A percentile compares a stretch with the other conserved stretches of the same genome.
Evolutionary conservation across 2,888 invertebrate genomes (phyloP).

Genomic region (Papilio gigon): DNA sequence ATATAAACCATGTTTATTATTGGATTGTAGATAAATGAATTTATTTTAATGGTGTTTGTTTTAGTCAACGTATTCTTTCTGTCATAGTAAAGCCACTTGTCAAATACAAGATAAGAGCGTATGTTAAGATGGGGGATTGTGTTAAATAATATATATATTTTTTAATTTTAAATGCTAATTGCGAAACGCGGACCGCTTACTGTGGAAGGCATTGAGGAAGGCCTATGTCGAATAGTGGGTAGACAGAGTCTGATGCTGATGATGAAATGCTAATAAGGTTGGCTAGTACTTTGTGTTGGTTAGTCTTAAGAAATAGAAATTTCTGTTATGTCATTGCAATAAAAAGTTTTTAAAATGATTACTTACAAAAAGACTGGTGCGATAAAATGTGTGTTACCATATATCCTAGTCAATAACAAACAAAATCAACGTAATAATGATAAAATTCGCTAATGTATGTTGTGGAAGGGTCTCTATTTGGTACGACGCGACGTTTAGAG

Average conservation of each 20-base stretch:
- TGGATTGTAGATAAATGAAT: constrained; percentile 18
- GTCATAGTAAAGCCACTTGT: constrained; percentile 28
- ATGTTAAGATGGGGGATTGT: not conserved
- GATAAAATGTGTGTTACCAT: not conserved
- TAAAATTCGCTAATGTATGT: not conserved
- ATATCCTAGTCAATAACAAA: constrained; percentile 8
- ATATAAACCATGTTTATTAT: not conserved
- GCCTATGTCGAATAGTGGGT: too few relatives aligned
- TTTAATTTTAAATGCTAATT: too few relatives aligned
- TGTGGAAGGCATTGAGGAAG: too few relatives aligned
- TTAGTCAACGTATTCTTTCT: constrained; percentile 28
- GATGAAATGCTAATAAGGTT: too few relatives aligned
- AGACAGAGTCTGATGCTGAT: too few relatives aligned
- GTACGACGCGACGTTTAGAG: constrained; percentile 22
- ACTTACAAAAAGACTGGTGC: not conserved
- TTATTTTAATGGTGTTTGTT: constrained; percentile 33
- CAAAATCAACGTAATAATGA: constrained; percentile 1
- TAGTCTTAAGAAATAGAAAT: too few relatives aligned
- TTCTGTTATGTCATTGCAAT: not conserved
- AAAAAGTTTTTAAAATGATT: not conserved
- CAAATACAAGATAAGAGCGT: constrained; percentile 26
- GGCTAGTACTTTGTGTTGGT: too few relatives aligned
- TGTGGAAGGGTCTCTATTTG: constrained; percentile 18
- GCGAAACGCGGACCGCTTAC: too few relatives aligned
- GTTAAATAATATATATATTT: too few relatives aligned